A percentile compares a stretch with the other conserved stretches of the same genome.
Evolutionary conservation across 2,888 invertebrate species (phyloP).

Genomic region (Pseudococcus jackbeardsleyi): DNA sequence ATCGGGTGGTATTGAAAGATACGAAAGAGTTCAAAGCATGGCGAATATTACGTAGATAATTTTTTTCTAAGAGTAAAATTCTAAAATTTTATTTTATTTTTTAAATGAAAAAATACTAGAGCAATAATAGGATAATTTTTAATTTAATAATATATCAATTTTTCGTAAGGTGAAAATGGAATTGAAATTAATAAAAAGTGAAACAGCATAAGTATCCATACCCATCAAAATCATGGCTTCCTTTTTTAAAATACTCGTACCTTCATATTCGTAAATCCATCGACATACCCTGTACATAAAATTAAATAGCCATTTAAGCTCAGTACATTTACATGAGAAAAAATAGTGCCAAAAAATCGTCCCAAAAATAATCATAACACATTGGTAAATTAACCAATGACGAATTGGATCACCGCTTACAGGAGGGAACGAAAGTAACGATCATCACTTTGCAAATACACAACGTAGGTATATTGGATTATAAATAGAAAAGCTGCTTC

Average conservation of each 20-base stretch:
- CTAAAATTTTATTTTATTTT: no score
- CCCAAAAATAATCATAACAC: neutral
- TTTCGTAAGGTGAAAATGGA: no score
- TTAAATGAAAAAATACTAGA: no score
- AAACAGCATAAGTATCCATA: no score
- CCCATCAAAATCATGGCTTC: neutral
- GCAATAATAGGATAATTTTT: no score
- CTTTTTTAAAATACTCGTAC: neutral
- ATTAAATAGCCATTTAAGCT: constrained; percentile 8
- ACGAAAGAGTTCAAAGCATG: neutral
- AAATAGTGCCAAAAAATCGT: constrained; percentile 6
- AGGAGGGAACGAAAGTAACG: neutral
- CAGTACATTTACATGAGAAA: constrained; percentile 11
- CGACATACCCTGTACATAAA: neutral
- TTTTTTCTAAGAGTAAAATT: neutral
- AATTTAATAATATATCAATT: no score
- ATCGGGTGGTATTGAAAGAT: constrained; percentile 23
- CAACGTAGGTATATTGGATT: constrained; percentile 12
- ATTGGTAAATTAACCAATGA: constrained; percentile 17
- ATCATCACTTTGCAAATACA: constrained; percentile 16
- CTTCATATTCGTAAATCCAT: neutral
- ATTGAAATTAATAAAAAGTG: no score
- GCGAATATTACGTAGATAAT: neutral
- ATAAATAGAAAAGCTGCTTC: constrained; percentile 13
- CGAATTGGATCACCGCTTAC: constrained; percentile 3